phyloP scores from a whole-genome alignment of 2,888 invertebrate species.

The Busseola fusca region DNA sequence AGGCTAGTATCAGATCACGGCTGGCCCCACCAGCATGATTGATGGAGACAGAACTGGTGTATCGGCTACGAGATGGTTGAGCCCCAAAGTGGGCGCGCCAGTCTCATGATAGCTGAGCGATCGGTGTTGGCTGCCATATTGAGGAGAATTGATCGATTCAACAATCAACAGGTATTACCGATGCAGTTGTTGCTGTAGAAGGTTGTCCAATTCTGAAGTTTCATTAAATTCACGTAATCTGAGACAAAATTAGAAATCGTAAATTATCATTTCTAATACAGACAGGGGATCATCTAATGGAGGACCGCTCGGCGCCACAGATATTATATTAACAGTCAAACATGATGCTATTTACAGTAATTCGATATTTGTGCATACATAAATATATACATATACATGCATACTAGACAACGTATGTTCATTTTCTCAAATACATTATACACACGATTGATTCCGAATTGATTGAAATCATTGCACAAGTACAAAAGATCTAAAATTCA shows the following conservation, averaged over 20 bases:
- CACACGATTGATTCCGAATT: constrained; percentile 34
- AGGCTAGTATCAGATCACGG: constrained; percentile 49
- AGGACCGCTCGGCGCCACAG: constrained; percentile 47
- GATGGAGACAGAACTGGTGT: constrained; percentile 43
- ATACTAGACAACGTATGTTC: constrained; percentile 8
- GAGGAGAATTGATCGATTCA: constrained; percentile 39
- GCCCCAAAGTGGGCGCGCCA: constrained; percentile 52
- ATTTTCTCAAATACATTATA: constrained; percentile 43
- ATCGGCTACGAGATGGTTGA: constrained; percentile 29
- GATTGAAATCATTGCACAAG: constrained; percentile 46
- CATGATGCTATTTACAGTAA: constrained; percentile 58
- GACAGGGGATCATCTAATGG: constrained; percentile 17
- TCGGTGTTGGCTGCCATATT: constrained; percentile 39
- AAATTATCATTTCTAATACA: constrained; percentile 63
- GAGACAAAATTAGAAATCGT: constrained; percentile 60
- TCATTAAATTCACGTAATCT: constrained; percentile 65
- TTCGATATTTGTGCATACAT: constrained; percentile 39
- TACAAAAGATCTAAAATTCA: constrained; percentile 55
- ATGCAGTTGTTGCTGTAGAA: constrained; percentile 64
- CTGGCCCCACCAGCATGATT: constrained; percentile 52
- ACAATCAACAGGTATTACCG: constrained; percentile 58
- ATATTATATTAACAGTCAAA: constrained; percentile 25
- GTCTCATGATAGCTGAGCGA: constrained; percentile 12
- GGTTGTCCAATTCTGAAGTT: constrained; percentile 61
- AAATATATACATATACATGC: constrained; percentile 33